Base-by-base conservation (phyloP, 2,888 invertebrate genomes). In the Leptopilina drosophilae region DNA sequence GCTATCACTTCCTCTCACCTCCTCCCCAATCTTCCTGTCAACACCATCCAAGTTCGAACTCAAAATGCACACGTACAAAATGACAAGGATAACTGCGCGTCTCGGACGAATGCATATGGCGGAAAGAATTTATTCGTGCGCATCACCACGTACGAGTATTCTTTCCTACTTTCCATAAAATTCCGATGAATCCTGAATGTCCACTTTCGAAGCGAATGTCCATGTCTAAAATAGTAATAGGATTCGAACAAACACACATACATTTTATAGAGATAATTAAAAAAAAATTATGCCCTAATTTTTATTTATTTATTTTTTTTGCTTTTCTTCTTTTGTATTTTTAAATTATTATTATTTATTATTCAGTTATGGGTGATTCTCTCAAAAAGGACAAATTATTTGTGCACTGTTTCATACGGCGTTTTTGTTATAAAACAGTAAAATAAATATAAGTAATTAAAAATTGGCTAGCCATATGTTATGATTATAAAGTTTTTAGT, bases 101-200 rank as follows among this genome's bases (percentile, higher is more conserved):
- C 49, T 49, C 69, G 33, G 33, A 26, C 69, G 56, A 73, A 73
- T 56, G 53, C 69, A 73, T 73, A 73, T 73, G 56, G 56, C 73
- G 40, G 42, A 64, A 40, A 67, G 42, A 66, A 79, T 64, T 78
- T 65, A 64, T n/a, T 42, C 77, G 77, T 81, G 69, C 42, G 77
- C 79, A 79, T 80, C 76, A 82, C 82, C 78, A 49, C 64, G 42
- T 64, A 49, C 42, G 80, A 53, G 33, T 84, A 77, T 83, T 81
- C 76, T 88, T 88, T 88, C 87, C 87, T 88, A 88, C 33, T 89
- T 89, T 88, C 88, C 88, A 88, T 88, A 88, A 89, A 89, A 89
- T 89, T 89, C 88, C 88, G 81, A 89, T 88, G 86, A 88, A 88
- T 89, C 87, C 85, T 85, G 87, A 82, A 81, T 79, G 79, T 82